Evolutionary conservation across 1,140 invertebrate genomes (phyloP).

Genomic region (Zaprionus inermis): DNA sequence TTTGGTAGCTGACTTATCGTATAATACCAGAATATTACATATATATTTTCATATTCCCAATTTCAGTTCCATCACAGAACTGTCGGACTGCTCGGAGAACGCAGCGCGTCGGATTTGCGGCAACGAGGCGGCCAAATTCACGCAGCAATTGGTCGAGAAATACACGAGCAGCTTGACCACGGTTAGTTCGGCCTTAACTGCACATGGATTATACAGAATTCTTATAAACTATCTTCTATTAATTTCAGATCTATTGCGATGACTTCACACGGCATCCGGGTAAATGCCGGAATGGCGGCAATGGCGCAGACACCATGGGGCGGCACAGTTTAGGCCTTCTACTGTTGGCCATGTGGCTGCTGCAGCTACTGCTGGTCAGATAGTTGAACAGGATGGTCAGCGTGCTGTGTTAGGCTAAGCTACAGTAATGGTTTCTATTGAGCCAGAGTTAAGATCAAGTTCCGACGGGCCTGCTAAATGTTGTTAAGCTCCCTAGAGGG

Average conservation of each 20-base stretch:
- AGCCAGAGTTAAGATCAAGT: neutral
- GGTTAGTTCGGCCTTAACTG: constrained; percentile 84
- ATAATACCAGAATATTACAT: neutral
- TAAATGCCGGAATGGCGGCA: constrained; percentile 62
- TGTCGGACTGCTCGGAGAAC: constrained; percentile 88
- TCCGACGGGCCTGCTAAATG: neutral
- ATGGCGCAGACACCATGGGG: constrained; percentile 30
- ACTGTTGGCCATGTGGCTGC: constrained; percentile 29
- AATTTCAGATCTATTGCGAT: constrained; percentile 72
- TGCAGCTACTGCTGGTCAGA: constrained; percentile 55
- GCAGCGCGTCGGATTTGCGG: constrained; percentile 88
- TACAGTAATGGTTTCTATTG: neutral
- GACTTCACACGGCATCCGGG: constrained; percentile 72
- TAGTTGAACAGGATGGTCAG: constrained; percentile 42
- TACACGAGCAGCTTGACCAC: constrained; percentile 89
- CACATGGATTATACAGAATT: neutral
- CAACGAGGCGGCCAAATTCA: constrained; percentile 89
- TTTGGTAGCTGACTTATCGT: no score
- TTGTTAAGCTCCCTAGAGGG: neutral
- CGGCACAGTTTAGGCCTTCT: constrained; percentile 29
- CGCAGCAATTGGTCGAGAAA: constrained; percentile 88
- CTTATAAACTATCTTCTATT: neutral
- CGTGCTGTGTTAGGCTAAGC: neutral
- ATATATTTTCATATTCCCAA: neutral
- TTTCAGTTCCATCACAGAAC: constrained; percentile 89